Conservation (phyloP, 2,888 invertebrate genomes). For the Megaustenia siamemsis region DNA sequence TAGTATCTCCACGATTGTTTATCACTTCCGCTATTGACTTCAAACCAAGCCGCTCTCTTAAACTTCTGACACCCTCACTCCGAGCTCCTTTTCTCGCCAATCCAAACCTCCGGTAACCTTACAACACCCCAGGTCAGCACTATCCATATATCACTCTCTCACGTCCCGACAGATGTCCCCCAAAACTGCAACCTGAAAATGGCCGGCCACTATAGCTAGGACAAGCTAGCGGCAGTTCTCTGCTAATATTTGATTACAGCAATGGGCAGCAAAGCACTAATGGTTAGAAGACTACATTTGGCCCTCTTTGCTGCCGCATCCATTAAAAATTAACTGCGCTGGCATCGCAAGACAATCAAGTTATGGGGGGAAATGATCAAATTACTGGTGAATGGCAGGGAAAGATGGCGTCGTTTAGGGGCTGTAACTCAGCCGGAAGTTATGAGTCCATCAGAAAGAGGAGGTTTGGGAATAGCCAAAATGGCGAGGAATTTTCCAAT, state of each 20-base stretch:
- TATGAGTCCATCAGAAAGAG: too few species aligned
- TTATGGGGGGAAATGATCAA: constrained; percentile 60
- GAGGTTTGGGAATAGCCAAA: too few species aligned
- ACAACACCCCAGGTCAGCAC: background rate
- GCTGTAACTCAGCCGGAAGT: background rate
- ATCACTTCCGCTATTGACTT: too few species aligned
- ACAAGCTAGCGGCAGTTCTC: constrained; percentile 17
- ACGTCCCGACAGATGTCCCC: background rate
- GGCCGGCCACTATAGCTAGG: background rate
- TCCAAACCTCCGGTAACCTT: background rate
- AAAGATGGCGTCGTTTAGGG: background rate
- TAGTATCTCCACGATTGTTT: background rate
- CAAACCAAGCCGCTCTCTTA: background rate
- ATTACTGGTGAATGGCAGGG: constrained; percentile 52
- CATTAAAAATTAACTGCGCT: constrained; percentile 60
- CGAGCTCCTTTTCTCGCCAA: background rate
- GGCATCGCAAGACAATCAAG: constrained; percentile 64
- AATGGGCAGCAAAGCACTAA: constrained; percentile 59
- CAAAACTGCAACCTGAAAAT: background rate
- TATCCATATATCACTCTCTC: background rate
- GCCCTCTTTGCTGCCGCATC: constrained; percentile 48
- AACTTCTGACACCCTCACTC: background rate
- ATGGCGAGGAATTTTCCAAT: too few species aligned
- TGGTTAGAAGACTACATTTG: constrained; percentile 57
- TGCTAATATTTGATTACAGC: constrained; percentile 70